Evolutionary conservation across 1,140 invertebrate species (phyloP), one percentile per base, ranked within the genome.

Genomic region (Marisa cornuarietis): DNA sequence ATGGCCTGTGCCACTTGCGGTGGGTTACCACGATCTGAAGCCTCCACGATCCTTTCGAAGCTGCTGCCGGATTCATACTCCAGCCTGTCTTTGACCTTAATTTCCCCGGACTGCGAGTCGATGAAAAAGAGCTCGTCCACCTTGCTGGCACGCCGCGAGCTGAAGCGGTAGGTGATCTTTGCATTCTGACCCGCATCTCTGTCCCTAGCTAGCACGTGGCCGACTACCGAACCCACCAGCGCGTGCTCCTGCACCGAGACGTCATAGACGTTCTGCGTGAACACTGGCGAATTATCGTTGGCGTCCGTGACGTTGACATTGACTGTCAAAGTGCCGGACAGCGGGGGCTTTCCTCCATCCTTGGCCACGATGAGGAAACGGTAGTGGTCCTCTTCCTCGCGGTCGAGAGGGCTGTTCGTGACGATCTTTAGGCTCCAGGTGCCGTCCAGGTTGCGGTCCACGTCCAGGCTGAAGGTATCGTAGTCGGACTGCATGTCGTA

Each of bases 251-350:
- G 71, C 7, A 89, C 81, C 20, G 78, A 62, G 3, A 85, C 76
- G 75, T 83, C 82, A 79, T 87, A 89, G 20, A 81, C 54, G 42
- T 80, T 81, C 71, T 85, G 81, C 18, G 83, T 73, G 78, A 99
- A 98, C 49, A 96, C 92, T 0, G 97, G 97, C 0, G 96, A 93
- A 90, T 98, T 98, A 91, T 99, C 97, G 90, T 99, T 98, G 24
- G 97, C 92, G 89, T 99, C 97, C 95, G 80, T 74, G 20, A 90
- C 87, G 69, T 83, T 84, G 10, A 90, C 81, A 58, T 81, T 81
- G 22, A 90, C 80, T 20, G 77, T 83, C 24, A 85, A 79, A 54
- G 80, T 82, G 74, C 80, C 83, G 20, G 93, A 93, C 85, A 88
- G 94, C 93, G 54, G 95, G 93, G 81, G 96, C 95, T 84, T 92